Evolutionary conservation across 2,797 vertebrate species (phyloP), one percentile per base, ranked within the genome.

Genomic region (Eutrigla gurnardus): DNA sequence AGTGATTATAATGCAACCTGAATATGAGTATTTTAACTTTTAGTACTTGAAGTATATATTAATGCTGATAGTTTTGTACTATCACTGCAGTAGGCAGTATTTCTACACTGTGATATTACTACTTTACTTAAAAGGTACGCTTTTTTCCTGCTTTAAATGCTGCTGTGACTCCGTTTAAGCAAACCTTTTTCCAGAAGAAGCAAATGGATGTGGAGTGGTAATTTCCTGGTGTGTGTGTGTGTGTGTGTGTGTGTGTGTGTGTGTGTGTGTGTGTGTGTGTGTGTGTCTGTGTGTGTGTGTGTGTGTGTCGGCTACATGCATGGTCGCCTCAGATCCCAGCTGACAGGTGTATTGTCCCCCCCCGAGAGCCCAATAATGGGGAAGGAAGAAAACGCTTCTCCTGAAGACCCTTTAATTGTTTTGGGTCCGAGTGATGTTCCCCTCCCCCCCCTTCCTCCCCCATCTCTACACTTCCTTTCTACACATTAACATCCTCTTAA

Each of bases 301-400:
- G 63, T 43, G 76, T 65, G 53, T 69, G 46, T 32, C 91, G 94
- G 94, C 94, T 95, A 94, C 94, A 95, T 93, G 95, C 95, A 92
- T 95, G 95, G 94, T 91, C 93, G 87, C 80, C 82, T 91, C 92
- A 95, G 95, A 96, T 96, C 94, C 92, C 94, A 95, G 94, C 93
- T 96, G 96, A 96, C 96, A 96, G 95, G 94, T 95, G 96, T 93
- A 96, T 96, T 96, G 96, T 97, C 96, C 96, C 75, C 95, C 91
- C 25, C 25, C 91, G 89, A 93, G 91, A 94, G 93, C 93, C 94
- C 25, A 25, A 94, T 95, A 94, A 95, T 96, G 94, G 94, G 93
- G 94, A 93, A 93, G 93, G 94, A 65, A 95, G 92, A 93, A 94
- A 94, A 91, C 88, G 90, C 93, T 94, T 91, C 93, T 91, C 90